A percentile compares a stretch with the other conserved stretches of the same genome.
Evolutionary conservation across 2,888 invertebrate genomes (phyloP).

Genomic region (Brachyopa scutellaris): DNA sequence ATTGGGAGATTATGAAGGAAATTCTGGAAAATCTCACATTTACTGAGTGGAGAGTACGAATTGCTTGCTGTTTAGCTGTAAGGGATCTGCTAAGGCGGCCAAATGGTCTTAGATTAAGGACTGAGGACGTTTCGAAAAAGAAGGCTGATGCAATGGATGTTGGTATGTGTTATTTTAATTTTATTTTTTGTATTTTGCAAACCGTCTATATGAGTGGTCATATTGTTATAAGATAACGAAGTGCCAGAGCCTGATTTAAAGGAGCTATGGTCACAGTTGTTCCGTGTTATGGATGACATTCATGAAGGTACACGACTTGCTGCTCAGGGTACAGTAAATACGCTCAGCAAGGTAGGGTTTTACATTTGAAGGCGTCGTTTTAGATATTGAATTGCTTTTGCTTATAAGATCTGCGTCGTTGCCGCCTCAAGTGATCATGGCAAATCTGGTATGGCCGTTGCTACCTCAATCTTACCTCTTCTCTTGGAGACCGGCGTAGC

Average conservation of each 20-base stretch:
- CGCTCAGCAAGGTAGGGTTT: slow-evolving; percentile 88
- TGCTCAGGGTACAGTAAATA: slow-evolving; percentile 87
- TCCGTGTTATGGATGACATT: slow-evolving; percentile 96
- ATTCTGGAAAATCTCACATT: slow-evolving; percentile 91
- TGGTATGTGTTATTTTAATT: slow-evolving; percentile 70
- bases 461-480: slow-evolving; percentile 90
- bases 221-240: slow-evolving; percentile 75
- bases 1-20: slow-evolving; percentile 86
- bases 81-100: slow-evolving; percentile 90
- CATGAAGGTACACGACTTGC: slow-evolving; percentile 92
- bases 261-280: slow-evolving; percentile 88
- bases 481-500: slow-evolving; percentile 91
- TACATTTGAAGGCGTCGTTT: slow-evolving; percentile 15
- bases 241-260: slow-evolving; percentile 80
- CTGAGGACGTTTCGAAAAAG: slow-evolving; percentile 75
- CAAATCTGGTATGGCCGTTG: slow-evolving; percentile 88
- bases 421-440: slow-evolving; percentile 87
- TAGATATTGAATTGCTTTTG: slow-evolving; percentile 33
- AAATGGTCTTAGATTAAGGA: slow-evolving; percentile 79
- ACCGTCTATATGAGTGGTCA: background rate
- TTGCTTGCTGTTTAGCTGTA: slow-evolving; percentile 94
- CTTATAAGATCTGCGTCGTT: slow-evolving; percentile 86
- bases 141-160: slow-evolving; percentile 74
- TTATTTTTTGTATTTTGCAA: too few relatives aligned
- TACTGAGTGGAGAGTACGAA: slow-evolving; percentile 93